Evolutionary conservation across 2,888 invertebrate genomes (phyloP).

Genomic region (Andrena hattorfiana): DNA sequence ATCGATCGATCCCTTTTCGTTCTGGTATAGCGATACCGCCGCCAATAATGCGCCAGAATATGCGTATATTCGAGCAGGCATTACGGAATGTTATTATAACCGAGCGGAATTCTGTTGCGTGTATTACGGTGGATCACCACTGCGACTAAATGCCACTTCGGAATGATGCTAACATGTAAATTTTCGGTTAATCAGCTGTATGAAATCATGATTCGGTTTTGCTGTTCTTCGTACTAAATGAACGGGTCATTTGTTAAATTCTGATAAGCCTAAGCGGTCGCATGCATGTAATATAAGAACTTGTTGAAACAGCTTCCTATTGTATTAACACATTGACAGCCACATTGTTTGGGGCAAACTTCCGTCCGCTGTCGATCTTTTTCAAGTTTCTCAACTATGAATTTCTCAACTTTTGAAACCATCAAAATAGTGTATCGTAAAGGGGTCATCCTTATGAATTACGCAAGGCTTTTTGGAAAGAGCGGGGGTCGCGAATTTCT

Average conservation of each 20-base stretch:
- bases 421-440: too few relatives aligned
- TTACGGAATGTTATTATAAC: conserved; percentile 68
- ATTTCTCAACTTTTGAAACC: too few relatives aligned
- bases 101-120: conserved; percentile 60
- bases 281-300: neutral
- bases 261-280: neutral
- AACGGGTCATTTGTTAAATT: conserved; percentile 7
- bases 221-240: conserved; percentile 5
- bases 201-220: conserved; percentile 45
- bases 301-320: neutral
- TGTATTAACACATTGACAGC: neutral
- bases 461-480: too few relatives aligned
- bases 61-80: conserved; percentile 52
- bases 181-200: conserved; percentile 61
- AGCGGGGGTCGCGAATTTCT: too few relatives aligned
- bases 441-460: too few relatives aligned
- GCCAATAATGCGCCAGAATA: conserved; percentile 59
- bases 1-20: conserved; percentile 56
- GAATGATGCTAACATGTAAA: conserved; percentile 57
- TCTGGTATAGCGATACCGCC: conserved; percentile 38
- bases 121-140: conserved; percentile 55
- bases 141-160: conserved; percentile 49
- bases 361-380: too few relatives aligned
- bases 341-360: too few relatives aligned
- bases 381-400: too few relatives aligned